phyloP scores from a whole-genome alignment of 2,888 invertebrate species.

The Morpho achilles region DNA sequence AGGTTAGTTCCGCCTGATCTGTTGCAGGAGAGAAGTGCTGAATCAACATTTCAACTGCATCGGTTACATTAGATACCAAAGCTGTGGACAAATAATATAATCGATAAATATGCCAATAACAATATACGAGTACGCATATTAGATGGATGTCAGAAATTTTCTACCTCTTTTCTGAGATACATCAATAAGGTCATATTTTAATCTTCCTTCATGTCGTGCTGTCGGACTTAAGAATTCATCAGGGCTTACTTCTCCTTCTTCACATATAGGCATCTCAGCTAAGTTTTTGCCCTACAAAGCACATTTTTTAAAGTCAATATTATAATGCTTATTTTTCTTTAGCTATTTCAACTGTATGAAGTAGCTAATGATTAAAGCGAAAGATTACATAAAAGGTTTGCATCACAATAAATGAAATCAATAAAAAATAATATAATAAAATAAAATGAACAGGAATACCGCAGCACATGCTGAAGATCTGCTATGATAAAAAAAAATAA shows the following conservation, averaged over 20 bases:
- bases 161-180: constrained; percentile 81
- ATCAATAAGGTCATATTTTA: constrained; percentile 70
- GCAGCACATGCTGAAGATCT: constrained; percentile 8
- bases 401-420: constrained; percentile 2
- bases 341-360: constrained; percentile 17
- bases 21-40: constrained; percentile 84
- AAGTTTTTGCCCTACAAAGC: constrained; percentile 74
- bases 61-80: constrained; percentile 85
- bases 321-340: neutral
- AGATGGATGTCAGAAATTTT: neutral
- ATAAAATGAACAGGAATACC: neutral
- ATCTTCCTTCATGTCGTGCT: constrained; percentile 55
- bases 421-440: constrained; percentile 2
- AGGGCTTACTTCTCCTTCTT: constrained; percentile 81
- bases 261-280: constrained; percentile 82
- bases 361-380: constrained; percentile 25
- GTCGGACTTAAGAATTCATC: constrained; percentile 79
- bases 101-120: neutral
- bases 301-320: neutral
- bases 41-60: constrained; percentile 86
- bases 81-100: constrained; percentile 62
- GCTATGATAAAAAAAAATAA: constrained; percentile 31
- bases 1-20: constrained; percentile 80
- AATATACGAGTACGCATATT: neutral
- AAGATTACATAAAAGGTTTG: constrained; percentile 14